Conservation (phyloP, 37 sponge, comb jelly and placozoan species). For the Theonella swinhoei region DNA sequence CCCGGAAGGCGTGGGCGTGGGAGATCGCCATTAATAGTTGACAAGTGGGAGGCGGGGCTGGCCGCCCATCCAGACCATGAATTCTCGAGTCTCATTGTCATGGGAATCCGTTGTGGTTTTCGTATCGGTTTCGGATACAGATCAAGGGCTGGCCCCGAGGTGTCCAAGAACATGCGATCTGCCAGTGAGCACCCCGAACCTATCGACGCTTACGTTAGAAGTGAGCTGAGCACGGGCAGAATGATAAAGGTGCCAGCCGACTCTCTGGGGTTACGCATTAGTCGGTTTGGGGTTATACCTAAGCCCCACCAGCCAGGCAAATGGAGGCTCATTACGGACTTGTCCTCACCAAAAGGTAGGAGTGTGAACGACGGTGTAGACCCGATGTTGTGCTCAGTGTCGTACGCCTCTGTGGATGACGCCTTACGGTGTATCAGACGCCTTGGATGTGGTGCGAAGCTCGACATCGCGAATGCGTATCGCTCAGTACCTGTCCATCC, state of each 20-base stretch:
- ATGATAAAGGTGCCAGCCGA: not conserved
- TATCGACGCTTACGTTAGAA: constrained; percentile 3
- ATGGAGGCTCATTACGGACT: constrained; percentile 23
- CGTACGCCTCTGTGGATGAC: constrained; percentile 7
- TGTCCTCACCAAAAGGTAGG: not conserved
- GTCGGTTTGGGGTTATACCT: constrained; percentile 32
- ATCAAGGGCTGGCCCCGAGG: not conserved
- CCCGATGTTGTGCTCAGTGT: not conserved
- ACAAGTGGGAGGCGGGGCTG: not conserved
- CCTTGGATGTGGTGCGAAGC: constrained; percentile 8
- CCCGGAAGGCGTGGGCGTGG: not conserved
- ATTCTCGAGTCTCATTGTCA: not conserved
- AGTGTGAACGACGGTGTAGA: constrained; percentile 35
- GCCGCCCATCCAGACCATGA: not conserved
- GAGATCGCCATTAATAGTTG: not conserved
- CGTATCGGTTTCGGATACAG: constrained; percentile 15
- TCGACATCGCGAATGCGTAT: constrained; percentile 1
- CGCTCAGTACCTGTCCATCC: constrained; percentile 16
- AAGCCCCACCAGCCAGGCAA: constrained; percentile 20
- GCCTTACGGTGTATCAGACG: not conserved
- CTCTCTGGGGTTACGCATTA: not conserved
- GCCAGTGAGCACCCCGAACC: constrained; percentile 6
- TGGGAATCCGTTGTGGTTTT: constrained; percentile 15
- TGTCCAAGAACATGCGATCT: not conserved
- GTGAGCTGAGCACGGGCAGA: not conserved